A percentile compares a stretch with the other conserved stretches of the same genome.
Evolutionary conservation across 2,797 vertebrate species (phyloP).

Genomic region (Falco novaeseelandiae): DNA sequence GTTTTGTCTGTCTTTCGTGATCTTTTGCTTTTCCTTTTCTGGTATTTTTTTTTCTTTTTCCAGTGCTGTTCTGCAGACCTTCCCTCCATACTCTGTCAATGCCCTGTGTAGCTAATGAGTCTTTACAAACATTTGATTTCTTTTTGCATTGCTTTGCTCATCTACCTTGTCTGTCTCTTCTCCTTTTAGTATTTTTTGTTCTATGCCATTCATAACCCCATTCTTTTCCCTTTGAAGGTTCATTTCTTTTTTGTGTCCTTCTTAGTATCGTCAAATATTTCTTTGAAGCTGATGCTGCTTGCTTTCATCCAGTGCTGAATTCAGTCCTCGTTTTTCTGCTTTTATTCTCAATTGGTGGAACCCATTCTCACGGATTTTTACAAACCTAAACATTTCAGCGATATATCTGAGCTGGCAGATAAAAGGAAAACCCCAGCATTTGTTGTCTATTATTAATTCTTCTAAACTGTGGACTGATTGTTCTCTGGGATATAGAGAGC

Average conservation of each 20-base stretch:
- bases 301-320: neutral
- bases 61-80: neutral
- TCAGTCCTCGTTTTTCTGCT: neutral
- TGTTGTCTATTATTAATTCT: neutral
- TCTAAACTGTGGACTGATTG: neutral
- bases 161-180: neutral
- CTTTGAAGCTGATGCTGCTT: neutral
- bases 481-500: neutral
- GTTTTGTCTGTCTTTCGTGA: neutral
- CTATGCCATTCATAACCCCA: neutral
- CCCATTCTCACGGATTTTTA: neutral
- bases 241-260: neutral
- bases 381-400: neutral
- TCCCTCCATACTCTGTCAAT: neutral
- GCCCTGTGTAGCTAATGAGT: neutral
- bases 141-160: neutral
- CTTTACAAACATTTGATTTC: neutral
- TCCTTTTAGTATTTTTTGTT: neutral
- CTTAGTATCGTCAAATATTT: neutral
- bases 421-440: neutral
- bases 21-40: neutral
- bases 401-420: neutral
- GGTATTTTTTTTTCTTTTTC: neutral
- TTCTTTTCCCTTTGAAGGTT: neutral
- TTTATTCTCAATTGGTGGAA: neutral